Evolutionary conservation across 2,888 invertebrate genomes (phyloP), one percentile per base, ranked within the genome.

Genomic region (Oscheius myriophilus): DNA sequence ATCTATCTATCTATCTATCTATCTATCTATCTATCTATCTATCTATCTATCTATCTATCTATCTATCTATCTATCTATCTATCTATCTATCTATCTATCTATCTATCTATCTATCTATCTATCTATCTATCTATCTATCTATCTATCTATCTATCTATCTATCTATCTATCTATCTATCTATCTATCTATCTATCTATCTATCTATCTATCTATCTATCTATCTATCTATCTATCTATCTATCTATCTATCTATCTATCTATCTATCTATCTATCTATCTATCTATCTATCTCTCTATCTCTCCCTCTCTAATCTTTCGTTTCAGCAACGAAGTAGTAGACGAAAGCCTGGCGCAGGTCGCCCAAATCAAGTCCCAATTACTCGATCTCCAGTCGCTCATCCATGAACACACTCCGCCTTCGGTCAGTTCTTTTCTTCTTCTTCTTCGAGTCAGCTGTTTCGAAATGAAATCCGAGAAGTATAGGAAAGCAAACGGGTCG

Each of bases 351-450:
- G 46, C 39, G 26, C 46, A 61, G 18, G 61, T 61, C n/a, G 49
- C 23, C n/a, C 49, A 61, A 33, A 49, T 61, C 26, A 61, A 61
- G 26, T 26, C 46, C 26, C 61, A 61, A 26, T 18, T 61, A 49
- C 25, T 2, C 11, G 46, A 61, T 33, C 61, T 61, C n/a, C 61
- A 61, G 33, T 26, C 61, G n/a, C n/a, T 61, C 21, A 46, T 61
- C 49, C 46, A 61, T 39, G 46, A 61, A n/a, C 46, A 61, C 39
- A 25, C 33, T 33, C 33, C 33, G 33, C 33, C 33, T 33, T 33
- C 33, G 33, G 33, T 33, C 33, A 33, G 33, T 33, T 33, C 33
- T 33, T 33, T 33, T 33, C 33, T 33, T 33, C 33, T n/a, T n/a
- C n/a, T n/a, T n/a, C 33, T 33, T 33, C 33, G 9, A 9, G n/a